Conservation (phyloP, 2,888 invertebrate species). For the Thysanoteuthis rhombus region DNA sequence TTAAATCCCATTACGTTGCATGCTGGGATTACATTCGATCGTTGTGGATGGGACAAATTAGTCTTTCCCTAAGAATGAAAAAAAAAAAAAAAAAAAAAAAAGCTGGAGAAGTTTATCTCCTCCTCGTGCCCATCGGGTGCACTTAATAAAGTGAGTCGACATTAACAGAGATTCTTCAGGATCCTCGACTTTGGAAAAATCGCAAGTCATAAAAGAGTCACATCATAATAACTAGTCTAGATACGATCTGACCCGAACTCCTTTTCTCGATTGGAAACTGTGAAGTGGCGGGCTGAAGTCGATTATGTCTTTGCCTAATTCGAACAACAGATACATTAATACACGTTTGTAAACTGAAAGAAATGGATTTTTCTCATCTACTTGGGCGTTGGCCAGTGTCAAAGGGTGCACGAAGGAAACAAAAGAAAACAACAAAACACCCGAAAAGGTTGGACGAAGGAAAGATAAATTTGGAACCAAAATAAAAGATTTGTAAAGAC, state of each 20-base stretch:
- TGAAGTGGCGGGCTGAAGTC: neutral
- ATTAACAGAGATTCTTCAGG: neutral
- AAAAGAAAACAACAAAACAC: too few relatives aligned
- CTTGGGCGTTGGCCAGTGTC: neutral
- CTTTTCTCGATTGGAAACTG: neutral
- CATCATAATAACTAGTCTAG: neutral
- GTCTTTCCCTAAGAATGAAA: neutral
- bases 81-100: too few relatives aligned
- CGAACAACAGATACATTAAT: neutral
- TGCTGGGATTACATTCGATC: slow-evolving; percentile 12
- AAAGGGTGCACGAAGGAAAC: neutral
- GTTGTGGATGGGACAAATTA: neutral
- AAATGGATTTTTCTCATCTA: neutral
- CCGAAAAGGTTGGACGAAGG: too few relatives aligned
- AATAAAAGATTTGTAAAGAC: neutral
- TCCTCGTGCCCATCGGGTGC: neutral
- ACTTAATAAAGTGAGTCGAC: neutral
- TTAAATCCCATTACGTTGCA: neutral
- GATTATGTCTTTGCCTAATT: neutral
- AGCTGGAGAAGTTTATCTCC: neutral
- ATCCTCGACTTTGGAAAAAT: neutral
- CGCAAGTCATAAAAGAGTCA: neutral
- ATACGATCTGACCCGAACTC: neutral
- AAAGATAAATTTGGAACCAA: neutral
- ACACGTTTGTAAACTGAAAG: neutral